Conservation (phyloP, 2,113 vertebrate genomes). For the Mesocricetus auratus region DNA sequence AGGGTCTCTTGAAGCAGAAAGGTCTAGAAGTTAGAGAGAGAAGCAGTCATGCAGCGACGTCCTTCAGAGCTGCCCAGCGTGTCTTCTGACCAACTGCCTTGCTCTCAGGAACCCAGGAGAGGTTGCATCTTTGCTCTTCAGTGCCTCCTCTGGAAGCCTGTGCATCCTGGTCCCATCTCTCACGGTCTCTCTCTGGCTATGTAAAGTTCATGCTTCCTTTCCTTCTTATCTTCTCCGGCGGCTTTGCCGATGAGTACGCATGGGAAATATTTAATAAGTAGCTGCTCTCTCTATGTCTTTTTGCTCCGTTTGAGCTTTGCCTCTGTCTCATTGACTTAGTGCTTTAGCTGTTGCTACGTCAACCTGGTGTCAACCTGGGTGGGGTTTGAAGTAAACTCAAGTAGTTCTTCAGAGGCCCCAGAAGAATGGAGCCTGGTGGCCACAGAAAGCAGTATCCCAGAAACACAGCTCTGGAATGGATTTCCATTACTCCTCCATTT, state of each 20-base stretch:
- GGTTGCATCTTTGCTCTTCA: background rate
- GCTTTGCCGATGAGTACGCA: background rate
- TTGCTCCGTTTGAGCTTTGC: slow-evolving; percentile 11
- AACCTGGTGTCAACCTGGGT: background rate
- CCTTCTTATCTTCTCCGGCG: background rate
- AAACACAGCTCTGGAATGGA: background rate
- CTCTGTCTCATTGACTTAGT: background rate
- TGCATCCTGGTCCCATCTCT: background rate
- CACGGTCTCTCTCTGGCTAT: background rate
- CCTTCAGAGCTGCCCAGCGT: background rate
- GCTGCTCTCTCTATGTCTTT: background rate
- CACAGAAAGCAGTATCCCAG: background rate
- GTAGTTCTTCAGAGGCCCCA: background rate
- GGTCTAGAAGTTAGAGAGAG: background rate
- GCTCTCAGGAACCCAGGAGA: background rate
- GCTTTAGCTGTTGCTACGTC: slow-evolving; percentile 19
- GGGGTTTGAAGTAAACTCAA: background rate
- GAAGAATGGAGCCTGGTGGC: background rate
- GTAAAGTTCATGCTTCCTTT: background rate
- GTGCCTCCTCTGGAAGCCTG: background rate
- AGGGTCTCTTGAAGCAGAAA: background rate
- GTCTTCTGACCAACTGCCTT: background rate
- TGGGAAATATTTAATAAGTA: slow-evolving; percentile 26
- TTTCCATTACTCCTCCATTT: background rate
- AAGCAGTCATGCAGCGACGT: background rate